Evolutionary conservation across 2,113 vertebrate genomes (phyloP), one percentile per base, ranked within the genome.

Genomic region (Nycticryphes semicollaris): DNA sequence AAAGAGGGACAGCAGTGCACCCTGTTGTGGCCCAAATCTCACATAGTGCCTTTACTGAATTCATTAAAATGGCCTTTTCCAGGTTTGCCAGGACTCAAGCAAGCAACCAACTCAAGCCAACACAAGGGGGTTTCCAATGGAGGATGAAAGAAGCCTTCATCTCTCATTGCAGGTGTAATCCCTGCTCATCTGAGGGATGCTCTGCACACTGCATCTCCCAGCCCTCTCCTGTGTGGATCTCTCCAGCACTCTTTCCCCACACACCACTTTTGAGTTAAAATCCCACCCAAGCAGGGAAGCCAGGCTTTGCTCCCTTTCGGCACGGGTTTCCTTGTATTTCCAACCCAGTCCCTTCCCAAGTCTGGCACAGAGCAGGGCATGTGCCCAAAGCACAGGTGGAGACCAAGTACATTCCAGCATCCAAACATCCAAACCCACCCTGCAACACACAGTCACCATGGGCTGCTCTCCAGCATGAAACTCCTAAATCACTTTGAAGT

Each of bases 381-480:
- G 0, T 51, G 30, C 48, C 50, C 64, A 39, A 15, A 31, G 25
- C 1, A 6, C n/a, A 41, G 10, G 18, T 48, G 30, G 20, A 53
- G 43, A 51, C 59, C 51, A 50, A 27, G 41, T 56, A 51, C 0
- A 0, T 23, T 50, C 13, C 74, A 48, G 47, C 51, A 72, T 6
- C 57, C 62, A 28, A 57, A 7, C 51, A 72, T 6, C 57, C 62
- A 28, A 57, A 7, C 35, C 24, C 16, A 48, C 8, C 5, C 25
- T 15, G 13, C 87, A 39, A 47, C 3, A 6, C 39, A 8, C 0
- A 0, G n/a, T 69, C 8, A 2, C 35, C 53, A 9, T 3, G 2
- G 27, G 81, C 63, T 75, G 68, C 77, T 41, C 63, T 60, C 31
- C 2, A 30, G n/a, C 27, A 10, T 6, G 12, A 14, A 75, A 67